A percentile compares a stretch with the other conserved stretches of the same genome.
Evolutionary conservation across 2,888 invertebrate genomes (phyloP).

Genomic region (Hedychridium roseum): DNA sequence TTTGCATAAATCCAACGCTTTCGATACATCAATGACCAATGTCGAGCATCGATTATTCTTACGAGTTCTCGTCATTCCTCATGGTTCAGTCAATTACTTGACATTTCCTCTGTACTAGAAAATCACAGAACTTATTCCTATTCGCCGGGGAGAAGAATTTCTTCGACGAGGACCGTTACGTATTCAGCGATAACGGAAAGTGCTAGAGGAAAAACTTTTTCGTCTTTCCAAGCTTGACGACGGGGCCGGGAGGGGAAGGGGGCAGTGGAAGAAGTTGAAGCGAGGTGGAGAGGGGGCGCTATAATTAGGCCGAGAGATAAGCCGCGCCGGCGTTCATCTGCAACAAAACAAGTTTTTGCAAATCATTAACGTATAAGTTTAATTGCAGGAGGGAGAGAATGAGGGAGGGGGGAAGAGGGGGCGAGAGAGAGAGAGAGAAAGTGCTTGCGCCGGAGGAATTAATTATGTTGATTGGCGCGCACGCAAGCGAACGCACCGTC

Average conservation of each 20-base stretch:
- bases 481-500: conserved; percentile 3
- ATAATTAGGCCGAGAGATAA: conserved; percentile 58
- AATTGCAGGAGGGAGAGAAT: conserved; percentile 40
- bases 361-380: conserved; percentile 58
- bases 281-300: conserved; percentile 28
- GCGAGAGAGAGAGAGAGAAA: neutral
- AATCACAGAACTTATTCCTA: no score
- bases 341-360: conserved; percentile 57
- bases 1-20: no score
- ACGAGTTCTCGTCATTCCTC: no score
- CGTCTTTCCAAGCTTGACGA: conserved; percentile 42
- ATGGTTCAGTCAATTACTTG: no score
- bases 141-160: no score
- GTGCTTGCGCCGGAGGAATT: conserved; percentile 51
- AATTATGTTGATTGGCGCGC: conserved; percentile 51
- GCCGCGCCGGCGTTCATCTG: conserved; percentile 31
- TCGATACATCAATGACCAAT: no score
- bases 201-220: conserved; percentile 24
- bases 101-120: no score
- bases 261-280: conserved; percentile 13
- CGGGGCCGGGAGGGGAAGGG: neutral
- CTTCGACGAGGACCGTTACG: no score
- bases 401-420: conserved; percentile 2
- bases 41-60: no score
- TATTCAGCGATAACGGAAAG: no score